Conservation (phyloP, 2,888 invertebrate species). For the Drosophila gaucha region DNA sequence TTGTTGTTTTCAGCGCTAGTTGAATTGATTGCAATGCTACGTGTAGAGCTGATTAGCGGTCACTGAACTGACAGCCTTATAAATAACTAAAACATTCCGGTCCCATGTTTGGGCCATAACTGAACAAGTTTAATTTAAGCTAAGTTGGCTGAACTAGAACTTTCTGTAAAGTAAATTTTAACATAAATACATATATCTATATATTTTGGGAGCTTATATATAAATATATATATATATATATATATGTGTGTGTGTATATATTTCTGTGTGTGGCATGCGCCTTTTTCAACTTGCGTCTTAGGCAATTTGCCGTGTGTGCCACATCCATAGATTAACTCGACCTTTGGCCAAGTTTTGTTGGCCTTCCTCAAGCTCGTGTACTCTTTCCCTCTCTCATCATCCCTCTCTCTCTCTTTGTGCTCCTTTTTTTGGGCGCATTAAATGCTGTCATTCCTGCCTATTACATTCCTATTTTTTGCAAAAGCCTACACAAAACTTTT, state of each 20-base stretch:
- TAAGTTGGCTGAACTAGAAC: constrained; percentile 11
- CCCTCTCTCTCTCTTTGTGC: neutral
- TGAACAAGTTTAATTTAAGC: constrained; percentile 26
- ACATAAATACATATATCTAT: neutral
- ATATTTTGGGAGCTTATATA: too few species aligned
- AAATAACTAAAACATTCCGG: neutral
- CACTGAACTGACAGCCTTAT: neutral
- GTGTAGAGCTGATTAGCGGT: neutral
- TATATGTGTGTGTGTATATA: neutral
- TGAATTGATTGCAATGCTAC: constrained; percentile 10
- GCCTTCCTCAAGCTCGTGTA: neutral
- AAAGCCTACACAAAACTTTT: constrained; percentile 39
- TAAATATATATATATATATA: neutral
- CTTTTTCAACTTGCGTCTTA: constrained; percentile 32
- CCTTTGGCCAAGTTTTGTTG: constrained; percentile 52
- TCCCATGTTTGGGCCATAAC: neutral
- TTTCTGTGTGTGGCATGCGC: neutral
- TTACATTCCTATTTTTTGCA: constrained; percentile 28
- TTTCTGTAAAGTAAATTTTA: constrained; percentile 17
- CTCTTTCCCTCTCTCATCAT: neutral
- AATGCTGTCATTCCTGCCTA: constrained; percentile 45
- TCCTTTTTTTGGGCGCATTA: neutral
- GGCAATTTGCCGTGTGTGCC: constrained; percentile 34
- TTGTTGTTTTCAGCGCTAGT: too few species aligned
- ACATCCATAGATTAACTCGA: constrained; percentile 66